Percentiles rank a stretch among this genome's conserved stretches.
phyloP scores from a whole-genome alignment of 2,888 invertebrate species.

The Tryphoninae sp. region DNA sequence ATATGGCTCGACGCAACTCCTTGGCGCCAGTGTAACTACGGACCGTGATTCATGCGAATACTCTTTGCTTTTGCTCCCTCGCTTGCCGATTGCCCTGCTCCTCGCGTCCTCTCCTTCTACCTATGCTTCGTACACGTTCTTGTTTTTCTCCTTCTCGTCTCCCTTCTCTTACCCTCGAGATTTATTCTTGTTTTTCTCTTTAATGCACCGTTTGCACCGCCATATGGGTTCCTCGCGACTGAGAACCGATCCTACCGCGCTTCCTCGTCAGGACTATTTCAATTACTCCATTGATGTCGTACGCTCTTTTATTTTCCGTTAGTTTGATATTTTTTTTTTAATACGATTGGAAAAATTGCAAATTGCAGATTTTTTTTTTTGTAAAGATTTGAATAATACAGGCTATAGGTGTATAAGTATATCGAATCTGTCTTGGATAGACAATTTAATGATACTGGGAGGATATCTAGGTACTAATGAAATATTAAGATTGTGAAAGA shows the following conservation, averaged over 20 bases:
- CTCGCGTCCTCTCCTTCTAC: slow-evolving; percentile 26
- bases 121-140: slow-evolving; percentile 18
- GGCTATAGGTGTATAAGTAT: too few species aligned
- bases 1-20: slow-evolving; percentile 66
- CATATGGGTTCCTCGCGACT: slow-evolving; percentile 34
- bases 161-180: not conserved
- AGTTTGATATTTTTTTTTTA: slow-evolving; percentile 16
- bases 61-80: slow-evolving; percentile 38
- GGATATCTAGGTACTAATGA: too few species aligned
- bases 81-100: slow-evolving; percentile 26
- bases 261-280: slow-evolving; percentile 38
- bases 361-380: slow-evolving; percentile 2
- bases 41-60: slow-evolving; percentile 64
- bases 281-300: slow-evolving; percentile 15
- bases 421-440: too few species aligned
- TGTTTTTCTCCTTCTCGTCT: not conserved
- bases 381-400: not conserved
- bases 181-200: slow-evolving; percentile 32
- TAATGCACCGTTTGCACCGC: slow-evolving; percentile 17
- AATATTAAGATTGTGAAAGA: too few species aligned
- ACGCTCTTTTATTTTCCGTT: too few species aligned
- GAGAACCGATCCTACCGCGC: slow-evolving; percentile 3
- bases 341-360: too few species aligned
- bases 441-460: too few species aligned
- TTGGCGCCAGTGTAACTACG: slow-evolving; percentile 65